Base-by-base conservation (phyloP, 2,797 vertebrate genomes). In the Enteromius mattozi region DNA sequence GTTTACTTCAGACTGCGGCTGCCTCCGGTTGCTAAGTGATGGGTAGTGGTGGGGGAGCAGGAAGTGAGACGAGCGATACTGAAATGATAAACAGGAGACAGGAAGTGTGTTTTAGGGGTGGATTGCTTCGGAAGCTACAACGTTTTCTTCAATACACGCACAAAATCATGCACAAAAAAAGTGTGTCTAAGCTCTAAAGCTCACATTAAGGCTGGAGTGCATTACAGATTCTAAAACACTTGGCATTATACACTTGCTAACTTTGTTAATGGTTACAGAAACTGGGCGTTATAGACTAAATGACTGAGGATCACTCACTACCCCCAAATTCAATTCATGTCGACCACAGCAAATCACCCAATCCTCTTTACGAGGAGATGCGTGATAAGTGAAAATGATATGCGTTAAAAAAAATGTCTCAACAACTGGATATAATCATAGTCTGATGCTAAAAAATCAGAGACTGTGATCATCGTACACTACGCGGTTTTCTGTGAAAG, bases 1-100 rank as follows among this genome's bases (percentile, higher is more conserved):
- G 45, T 56, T 78, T 71, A 33, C 30, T 83, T 88, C 71, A 88
- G 90, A 87, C 80, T 83, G 51, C 2, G 75, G 89, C 91, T 91
- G 89, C 87, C 87, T 94, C 92, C 89, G 88, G 94, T 95, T 96
- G 93, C 93, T 92, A 89, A 89, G 95, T 89, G 82, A 94, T 89
- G 78, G 81, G 59, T 76, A 87, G 88, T 78, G 87, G 85, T 81
- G 90, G 89, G 88, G 90, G 88, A 89, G 86, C 94, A 95, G 94
- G 94, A 95, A 93, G 93, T 92, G 88, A 91, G 88, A 86, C 88
- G 87, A 91, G 91, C 89, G 92, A 91, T 92, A 92, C 90, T 45
- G 89, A 89, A 83, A 91, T 90, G 92, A 95, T 95, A 93, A 93
- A 93, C 93, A 91, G 88, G 87, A 91, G 90, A 89, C 92, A 93